Base-by-base conservation (phyloP, 1,140 invertebrate species). In the Brachionus rotundiformis region DNA sequence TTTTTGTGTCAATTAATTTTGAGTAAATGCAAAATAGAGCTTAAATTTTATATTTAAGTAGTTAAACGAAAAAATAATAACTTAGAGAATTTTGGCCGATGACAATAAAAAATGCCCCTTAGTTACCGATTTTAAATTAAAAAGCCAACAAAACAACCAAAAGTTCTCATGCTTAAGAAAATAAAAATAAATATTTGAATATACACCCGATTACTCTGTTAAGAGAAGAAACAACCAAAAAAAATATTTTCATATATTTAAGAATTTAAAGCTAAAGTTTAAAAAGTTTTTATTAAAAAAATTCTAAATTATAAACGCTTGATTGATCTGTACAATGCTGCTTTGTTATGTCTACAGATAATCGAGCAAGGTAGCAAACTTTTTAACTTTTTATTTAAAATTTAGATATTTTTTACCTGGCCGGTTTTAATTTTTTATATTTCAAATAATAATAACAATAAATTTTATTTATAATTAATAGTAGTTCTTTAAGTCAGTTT, bases 161-260 rank as follows among this genome's bases (percentile, higher is more conserved):
- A 68, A 68, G 29, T 68, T 68, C 63, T 68, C 63, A 68, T 68
- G 61, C 63, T 68, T 16, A 33, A 68, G 27, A 68, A 68, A 33
- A 33, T 10, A 33, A 33, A 33, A 68, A 68, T 68, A 68, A 68
- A 68, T 68, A 68, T 68, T 68, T 68, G 16, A 68, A 19, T 68
- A 36, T 36, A 36, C 13, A 68, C 63, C 10, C 31, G 63, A 68
- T 68, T 68, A 68, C 59, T 27, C 59, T 61, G 10, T 11, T 11
- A 23, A 10, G 16, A 68, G n/a, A 68, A 36, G 3, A 63, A 6
- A 19, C n/a, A n/a, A n/a, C n/a, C n/a, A n/a, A n/a, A n/a, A n/a
- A n/a, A n/a, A n/a, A n/a, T n/a, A n/a, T n/a, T n/a, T n/a, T n/a
- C n/a, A 33, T n/a, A 68, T 33, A 68, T 36, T 33, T 16, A 33